phyloP scores from a whole-genome alignment of 2,888 invertebrate species.

The Drosophila siamana region DNA sequence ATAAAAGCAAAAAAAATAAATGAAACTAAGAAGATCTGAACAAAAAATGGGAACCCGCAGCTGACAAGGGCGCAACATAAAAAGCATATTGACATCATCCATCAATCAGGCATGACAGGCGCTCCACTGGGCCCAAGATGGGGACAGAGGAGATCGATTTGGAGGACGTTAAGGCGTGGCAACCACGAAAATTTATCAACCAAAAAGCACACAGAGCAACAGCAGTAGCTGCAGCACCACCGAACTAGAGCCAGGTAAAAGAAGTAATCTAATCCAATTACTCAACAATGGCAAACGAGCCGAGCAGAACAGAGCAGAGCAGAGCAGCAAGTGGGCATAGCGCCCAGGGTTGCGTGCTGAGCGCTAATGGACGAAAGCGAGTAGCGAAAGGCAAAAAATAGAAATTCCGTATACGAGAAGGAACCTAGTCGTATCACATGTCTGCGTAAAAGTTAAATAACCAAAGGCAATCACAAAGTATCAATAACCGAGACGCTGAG shows the following conservation, averaged over 20 bases:
- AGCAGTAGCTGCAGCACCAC: not conserved
- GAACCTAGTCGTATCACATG: slow-evolving; percentile 62
- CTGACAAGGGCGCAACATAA: slow-evolving; percentile 47
- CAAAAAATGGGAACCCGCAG: slow-evolving; percentile 11
- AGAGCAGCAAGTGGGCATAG: slow-evolving; percentile 12
- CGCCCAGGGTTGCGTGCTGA: slow-evolving; percentile 24
- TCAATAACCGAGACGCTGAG: slow-evolving; percentile 43
- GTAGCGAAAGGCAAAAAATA: slow-evolving; percentile 1
- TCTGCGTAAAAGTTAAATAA: slow-evolving; percentile 76
- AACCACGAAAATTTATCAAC: slow-evolving; percentile 62
- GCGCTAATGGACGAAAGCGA: slow-evolving; percentile 66
- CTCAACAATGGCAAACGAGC: slow-evolving; percentile 79
- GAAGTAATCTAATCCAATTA: slow-evolving; percentile 82
- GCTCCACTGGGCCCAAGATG: slow-evolving; percentile 8
- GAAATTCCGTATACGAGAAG: not conserved
- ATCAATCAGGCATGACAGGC: slow-evolving; percentile 76
- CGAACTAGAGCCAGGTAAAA: slow-evolving; percentile 42
- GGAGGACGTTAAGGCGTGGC: slow-evolving; percentile 23
- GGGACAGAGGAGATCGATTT: not conserved
- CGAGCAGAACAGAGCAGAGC: not conserved
- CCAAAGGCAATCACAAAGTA: slow-evolving; percentile 70
- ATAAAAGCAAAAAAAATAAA: slow-evolving; percentile 60
- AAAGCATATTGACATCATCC: slow-evolving; percentile 73
- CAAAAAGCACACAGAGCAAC: slow-evolving; percentile 7
- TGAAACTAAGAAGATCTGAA: slow-evolving; percentile 19